These are phyloP conservation scores for Leptothorax acervorum DNA, from an alignment of 2,888 invertebrate genomes.

Conservation along the genomic window DNA sequence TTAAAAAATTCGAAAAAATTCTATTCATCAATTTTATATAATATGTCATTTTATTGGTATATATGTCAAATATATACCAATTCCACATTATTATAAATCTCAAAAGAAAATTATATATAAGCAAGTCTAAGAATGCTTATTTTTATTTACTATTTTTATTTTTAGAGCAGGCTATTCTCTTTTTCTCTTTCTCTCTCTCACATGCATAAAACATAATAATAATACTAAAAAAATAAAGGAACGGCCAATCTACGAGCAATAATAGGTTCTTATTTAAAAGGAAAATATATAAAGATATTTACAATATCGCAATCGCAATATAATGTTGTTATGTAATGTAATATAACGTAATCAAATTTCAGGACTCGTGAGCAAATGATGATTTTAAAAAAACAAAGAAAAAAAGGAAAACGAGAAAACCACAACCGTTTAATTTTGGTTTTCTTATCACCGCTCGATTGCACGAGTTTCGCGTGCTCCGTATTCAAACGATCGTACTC, in stretches of 20 bases:
- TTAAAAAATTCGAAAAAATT: neutral
- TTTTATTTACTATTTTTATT: neutral
- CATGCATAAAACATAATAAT: neutral
- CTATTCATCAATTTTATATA: no score
- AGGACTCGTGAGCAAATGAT: constrained; percentile 22
- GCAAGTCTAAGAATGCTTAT: neutral
- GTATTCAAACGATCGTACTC: constrained; percentile 97
- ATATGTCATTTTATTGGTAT: neutral
- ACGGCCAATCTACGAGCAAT: no score
- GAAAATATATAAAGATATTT: no score
- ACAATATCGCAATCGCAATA: no score
- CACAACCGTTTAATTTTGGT: constrained; percentile 81
- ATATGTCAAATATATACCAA: neutral
- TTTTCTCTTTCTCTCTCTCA: neutral
- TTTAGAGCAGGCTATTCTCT: neutral
- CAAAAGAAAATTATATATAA: neutral
- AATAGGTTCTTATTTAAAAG: no score
- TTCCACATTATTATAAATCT: neutral
- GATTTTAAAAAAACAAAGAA: neutral
- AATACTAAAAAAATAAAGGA: no score
- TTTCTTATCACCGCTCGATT: constrained; percentile 86
- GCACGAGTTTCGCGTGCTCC: constrained; percentile 93
- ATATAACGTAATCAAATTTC: constrained; percentile 14
- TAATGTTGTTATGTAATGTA: neutral
- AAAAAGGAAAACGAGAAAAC: constrained; percentile 3